Evolutionary conservation across 2,888 invertebrate species (phyloP).

Genomic region (Drepanosiphum platanoidis): DNA sequence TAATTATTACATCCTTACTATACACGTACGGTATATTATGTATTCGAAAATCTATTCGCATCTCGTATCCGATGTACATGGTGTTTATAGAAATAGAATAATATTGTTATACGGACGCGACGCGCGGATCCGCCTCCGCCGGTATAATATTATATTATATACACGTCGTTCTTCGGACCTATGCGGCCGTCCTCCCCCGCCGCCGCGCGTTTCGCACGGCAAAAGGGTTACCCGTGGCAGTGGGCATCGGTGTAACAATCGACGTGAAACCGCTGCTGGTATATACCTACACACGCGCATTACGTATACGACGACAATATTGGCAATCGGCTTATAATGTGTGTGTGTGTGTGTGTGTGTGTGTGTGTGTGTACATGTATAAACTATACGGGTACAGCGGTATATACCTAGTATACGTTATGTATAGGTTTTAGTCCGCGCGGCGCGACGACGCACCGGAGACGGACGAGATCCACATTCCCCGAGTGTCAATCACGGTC

Average conservation of each 20-base stretch:
- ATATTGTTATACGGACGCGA: background rate
- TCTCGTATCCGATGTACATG: background rate
- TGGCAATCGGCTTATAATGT: conserved; percentile 20
- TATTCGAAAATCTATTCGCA: background rate
- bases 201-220: background rate
- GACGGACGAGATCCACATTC: conserved; percentile 61
- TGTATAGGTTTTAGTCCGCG: conserved; percentile 22
- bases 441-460: conserved; percentile 27
- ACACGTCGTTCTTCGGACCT: background rate
- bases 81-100: background rate
- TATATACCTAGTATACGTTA: background rate
- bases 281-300: background rate
- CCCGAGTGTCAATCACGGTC: conserved; percentile 61
- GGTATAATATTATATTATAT: too few species aligned
- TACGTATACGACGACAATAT: conserved; percentile 50
- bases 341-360: background rate
- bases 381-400: background rate
- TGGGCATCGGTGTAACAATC: background rate
- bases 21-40: too few species aligned
- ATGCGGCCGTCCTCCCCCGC: background rate
- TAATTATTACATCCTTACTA: too few species aligned
- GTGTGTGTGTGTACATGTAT: conserved; percentile 5
- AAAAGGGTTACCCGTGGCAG: background rate
- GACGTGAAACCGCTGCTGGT: background rate
- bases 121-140: background rate